Percentiles rank a stretch among this genome's conserved stretches.
Conservation (phyloP, 2,113 vertebrate genomes). For the Vireo altiloquus region DNA sequence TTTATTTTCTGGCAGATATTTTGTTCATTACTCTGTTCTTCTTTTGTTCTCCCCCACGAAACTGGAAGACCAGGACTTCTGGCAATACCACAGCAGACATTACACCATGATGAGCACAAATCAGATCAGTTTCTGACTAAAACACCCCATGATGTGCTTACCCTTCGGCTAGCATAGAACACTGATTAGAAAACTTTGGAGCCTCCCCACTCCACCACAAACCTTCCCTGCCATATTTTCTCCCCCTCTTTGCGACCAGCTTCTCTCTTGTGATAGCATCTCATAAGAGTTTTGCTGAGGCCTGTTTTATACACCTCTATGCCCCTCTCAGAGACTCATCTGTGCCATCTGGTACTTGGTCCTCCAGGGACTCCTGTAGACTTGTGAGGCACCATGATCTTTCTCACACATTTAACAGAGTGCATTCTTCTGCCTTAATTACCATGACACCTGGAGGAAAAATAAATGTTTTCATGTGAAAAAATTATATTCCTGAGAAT, state of each 20-base stretch:
- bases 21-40: fast-evolving
- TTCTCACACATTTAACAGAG: not conserved
- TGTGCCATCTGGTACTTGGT: not conserved
- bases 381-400: not conserved
- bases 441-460: not conserved
- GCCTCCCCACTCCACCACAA: not conserved
- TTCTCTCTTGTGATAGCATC: not conserved
- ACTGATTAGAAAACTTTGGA: not conserved
- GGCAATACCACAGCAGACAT: not conserved
- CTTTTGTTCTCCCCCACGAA: not conserved
- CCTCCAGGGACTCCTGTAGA: not conserved
- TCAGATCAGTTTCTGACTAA: not conserved
- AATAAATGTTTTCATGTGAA: conserved; percentile 15
- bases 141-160: fast-evolving
- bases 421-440: not conserved
- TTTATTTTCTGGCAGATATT: not conserved
- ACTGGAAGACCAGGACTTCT: not conserved
- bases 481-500: conserved; percentile 11
- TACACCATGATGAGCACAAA: not conserved
- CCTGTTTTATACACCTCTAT: not conserved
- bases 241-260: not conserved
- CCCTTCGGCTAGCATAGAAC: not conserved
- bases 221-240: not conserved
- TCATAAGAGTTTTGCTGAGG: not conserved
- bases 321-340: not conserved